Base-by-base conservation (phyloP, 2,797 vertebrate genomes). In the Ctenopoma kingsleyae region DNA sequence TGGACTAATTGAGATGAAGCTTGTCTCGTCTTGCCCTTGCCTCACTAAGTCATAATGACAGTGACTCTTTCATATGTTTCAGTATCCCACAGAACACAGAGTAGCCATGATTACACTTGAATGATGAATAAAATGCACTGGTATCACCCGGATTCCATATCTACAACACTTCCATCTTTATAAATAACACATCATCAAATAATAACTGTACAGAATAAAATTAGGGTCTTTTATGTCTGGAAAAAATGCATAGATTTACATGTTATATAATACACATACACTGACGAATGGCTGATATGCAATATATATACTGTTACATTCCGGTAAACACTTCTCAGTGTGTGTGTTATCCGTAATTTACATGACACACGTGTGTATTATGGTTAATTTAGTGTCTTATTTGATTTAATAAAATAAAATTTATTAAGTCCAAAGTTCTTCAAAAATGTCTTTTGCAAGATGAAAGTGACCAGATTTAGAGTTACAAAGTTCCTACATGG, bases 81-180 rank as follows among this genome's bases (percentile, higher is more conserved):
- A 47, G 66, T 68, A 62, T 81, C 80, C 84, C 75, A 63, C 78
- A 54, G 85, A 80, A 76, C 20, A 27, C 62, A 64, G 67, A 88
- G 86, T 67, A 72, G 85, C 81, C 73, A 53, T 78, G 81, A 92
- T 90, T 90, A 88, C 75, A 83, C 76, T 62, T 66, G 25, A 77
- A 36, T 81, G 68, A 88, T 85, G 82, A 78, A 78, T 78, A 73
- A 85, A 87, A 87, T 76, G 80, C 20, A 12, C 70, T n/a, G 44
- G 41, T 58, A 78, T 71, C 65, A 67, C 54, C 58, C 74, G 35
- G 51, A 56, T 69, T 79, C 62, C 52, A 46, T 61, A 74, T 64
- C 71, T 30, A 57, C 59, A 15, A 27, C 51, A 25, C 58, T 75
- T 41, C 43, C 60, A 57, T 67, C 71, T 27, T 32, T 78, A 65